Base-by-base conservation (phyloP, 1,140 invertebrate species). In the Gryllus bimaculatus region DNA sequence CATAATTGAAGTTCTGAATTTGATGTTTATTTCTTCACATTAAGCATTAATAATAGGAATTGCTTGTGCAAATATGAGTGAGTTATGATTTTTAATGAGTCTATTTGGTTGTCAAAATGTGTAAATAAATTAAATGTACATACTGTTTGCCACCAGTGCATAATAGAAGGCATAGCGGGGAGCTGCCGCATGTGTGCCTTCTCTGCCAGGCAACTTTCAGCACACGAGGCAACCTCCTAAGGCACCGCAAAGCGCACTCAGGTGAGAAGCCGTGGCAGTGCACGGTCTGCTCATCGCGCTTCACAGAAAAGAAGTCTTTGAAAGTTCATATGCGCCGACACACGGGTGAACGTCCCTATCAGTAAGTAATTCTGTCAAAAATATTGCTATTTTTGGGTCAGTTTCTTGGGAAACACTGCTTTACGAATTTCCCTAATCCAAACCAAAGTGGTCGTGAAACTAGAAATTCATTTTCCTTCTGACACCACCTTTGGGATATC, bases 291-390 rank as follows among this genome's bases (percentile, higher is more conserved):
- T 79, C 80, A 48, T 79, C 80, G 13, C 66, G 82, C 18, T 85
- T 85, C 78, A 84, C 86, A 10, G 87, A 87, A 81, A 87, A 87
- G 80, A 86, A 86, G 79, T 85, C 85, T 48, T 82, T 87, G 7
- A 85, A 84, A 66, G 83, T 86, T 74, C 87, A 88, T 82, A 83
- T 82, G 78, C 78, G 85, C 49, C 82, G 81, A 18, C 87, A 88
- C 81, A 87, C 87, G 49, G 86, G 86, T 8, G 86, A 87, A 80
- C 83, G 82, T 78, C 87, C 87, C 18, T 87, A 84, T 82, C 81
- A 82, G 82, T 86, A 82, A 82, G 83, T 80, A 47, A 12, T 54
- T 49, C 77, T 48, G 48, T 47, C 0, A 48, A 47, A 79, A 76
- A 2, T 39, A 39, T 39, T 39, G 26, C 1, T 2, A 39, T 39